Percentiles rank a stretch among this genome's conserved stretches.
Evolutionary conservation across 2,888 invertebrate species (phyloP).

Genomic region (Eristalis tenax): DNA sequence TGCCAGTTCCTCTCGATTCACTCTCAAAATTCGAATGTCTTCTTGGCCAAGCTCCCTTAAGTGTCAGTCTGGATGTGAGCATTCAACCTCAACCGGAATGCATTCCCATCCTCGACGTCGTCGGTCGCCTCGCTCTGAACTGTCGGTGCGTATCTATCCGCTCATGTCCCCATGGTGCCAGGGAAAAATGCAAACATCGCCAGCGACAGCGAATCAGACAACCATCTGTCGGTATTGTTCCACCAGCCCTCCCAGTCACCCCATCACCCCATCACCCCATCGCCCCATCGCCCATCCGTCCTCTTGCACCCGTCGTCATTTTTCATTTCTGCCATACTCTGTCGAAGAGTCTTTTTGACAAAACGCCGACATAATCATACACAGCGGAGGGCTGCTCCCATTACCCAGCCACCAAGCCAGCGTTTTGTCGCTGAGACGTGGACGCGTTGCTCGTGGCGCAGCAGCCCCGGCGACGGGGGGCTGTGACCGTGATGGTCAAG

Average conservation of each 20-base stretch:
- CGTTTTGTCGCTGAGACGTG: constrained; percentile 36
- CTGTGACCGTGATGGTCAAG: constrained; percentile 33
- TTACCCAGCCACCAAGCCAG: constrained; percentile 31
- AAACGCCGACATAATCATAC: constrained; percentile 63
- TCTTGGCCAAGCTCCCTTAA: not conserved
- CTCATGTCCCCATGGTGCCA: not conserved
- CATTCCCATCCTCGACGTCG: not conserved
- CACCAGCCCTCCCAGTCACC: not conserved
- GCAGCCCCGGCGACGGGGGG: not conserved
- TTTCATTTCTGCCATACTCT: constrained; percentile 48
- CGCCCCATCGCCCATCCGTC: too few species aligned
- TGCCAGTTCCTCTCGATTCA: not conserved
- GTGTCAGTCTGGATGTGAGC: not conserved
- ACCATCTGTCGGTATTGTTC: constrained; percentile 57
- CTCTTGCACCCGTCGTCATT: too few species aligned
- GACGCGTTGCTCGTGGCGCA: not conserved
- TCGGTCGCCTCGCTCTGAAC: not conserved
- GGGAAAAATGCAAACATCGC: not conserved
- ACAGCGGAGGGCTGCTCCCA: constrained; percentile 15
- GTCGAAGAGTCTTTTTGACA: constrained; percentile 63
- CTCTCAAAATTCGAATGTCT: not conserved
- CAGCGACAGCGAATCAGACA: constrained; percentile 6
- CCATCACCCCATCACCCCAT: not conserved
- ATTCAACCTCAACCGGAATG: not conserved
- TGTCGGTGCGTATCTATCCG: not conserved